Base-by-base conservation (phyloP, 1,140 invertebrate genomes). In the Drosophila funebris region DNA sequence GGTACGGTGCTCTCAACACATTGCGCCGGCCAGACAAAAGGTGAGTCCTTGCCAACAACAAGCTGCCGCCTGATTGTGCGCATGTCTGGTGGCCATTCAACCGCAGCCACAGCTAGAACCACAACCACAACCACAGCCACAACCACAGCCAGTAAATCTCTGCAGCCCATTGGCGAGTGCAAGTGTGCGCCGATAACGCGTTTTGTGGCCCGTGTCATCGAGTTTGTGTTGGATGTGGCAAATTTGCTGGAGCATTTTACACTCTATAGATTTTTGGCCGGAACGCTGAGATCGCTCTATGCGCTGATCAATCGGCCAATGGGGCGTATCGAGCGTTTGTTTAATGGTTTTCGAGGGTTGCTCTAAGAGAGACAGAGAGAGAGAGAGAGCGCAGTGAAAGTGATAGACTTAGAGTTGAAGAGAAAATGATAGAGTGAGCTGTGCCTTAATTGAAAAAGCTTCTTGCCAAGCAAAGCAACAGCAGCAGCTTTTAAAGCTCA, bases 151-250 rank as follows among this genome's bases (percentile, higher is more conserved):
- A 29, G n/a, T n/a, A n/a, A n/a, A n/a, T n/a, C n/a, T n/a, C n/a
- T n/a, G 33, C 36, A 41, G 58, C 58, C 43, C 7, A 5, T 69
- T 43, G 54, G 24, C 43, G 76, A 91, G 73, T 92, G 91, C 84
- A 78, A 91, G 62, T 91, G 91, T 79, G 90, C 84, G 63, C 81
- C 89, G 22, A 92, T 92, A 56, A 90, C 88, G 37, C 90, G 90
- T 11, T 92, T 92, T 67, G 68, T 92, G 61, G 90, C 90, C n/a
- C 80, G 87, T 16, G 46, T 79, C 43, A 88, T 92, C 39, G 88
- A 92, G 16, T 92, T 90, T 67, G 58, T 92, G 37, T 48, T 90
- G 56, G 81, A 91, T 62, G 18, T 88, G 27, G 68, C 76, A 64
- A 91, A 91, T 74, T 27, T 91, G 58, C 67, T 91, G 48, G 68